Evolutionary conservation across 1,140 invertebrate species (phyloP).

Genomic region (Hylaeus volcanicus): DNA sequence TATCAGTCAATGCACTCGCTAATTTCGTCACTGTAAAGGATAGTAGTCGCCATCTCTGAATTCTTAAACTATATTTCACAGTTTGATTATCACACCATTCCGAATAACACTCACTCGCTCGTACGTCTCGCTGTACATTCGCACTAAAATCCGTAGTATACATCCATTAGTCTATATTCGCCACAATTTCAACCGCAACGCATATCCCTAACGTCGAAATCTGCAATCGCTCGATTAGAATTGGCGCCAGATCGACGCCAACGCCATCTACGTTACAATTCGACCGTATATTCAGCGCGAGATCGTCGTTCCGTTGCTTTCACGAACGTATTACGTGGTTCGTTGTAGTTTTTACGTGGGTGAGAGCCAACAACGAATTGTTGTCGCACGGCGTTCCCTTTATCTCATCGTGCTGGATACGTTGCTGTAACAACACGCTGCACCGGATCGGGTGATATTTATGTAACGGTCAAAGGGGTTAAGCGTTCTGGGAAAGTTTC

Average conservation of each 20-base stretch:
- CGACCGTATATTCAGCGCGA: background rate
- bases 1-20: no score
- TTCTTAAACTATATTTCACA: no score
- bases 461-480: slow-evolving; percentile 71
- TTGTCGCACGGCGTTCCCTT: slow-evolving; percentile 39
- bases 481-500: slow-evolving; percentile 70
- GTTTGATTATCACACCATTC: no score
- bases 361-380: slow-evolving; percentile 45
- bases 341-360: slow-evolving; percentile 8
- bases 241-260: background rate
- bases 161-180: no score
- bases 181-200: no score
- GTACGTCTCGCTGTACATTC: no score
- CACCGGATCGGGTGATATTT: slow-evolving; percentile 62
- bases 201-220: background rate
- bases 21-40: no score
- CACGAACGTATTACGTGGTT: background rate
- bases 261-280: background rate
- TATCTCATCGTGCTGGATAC: slow-evolving; percentile 55
- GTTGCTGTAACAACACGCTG: slow-evolving; percentile 37
- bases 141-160: no score
- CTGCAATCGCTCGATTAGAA: background rate
- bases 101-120: no score
- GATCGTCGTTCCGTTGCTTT: background rate
- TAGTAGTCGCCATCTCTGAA: no score